Base-by-base conservation (phyloP, 1,140 invertebrate species). In the Kradibia gibbosae region DNA sequence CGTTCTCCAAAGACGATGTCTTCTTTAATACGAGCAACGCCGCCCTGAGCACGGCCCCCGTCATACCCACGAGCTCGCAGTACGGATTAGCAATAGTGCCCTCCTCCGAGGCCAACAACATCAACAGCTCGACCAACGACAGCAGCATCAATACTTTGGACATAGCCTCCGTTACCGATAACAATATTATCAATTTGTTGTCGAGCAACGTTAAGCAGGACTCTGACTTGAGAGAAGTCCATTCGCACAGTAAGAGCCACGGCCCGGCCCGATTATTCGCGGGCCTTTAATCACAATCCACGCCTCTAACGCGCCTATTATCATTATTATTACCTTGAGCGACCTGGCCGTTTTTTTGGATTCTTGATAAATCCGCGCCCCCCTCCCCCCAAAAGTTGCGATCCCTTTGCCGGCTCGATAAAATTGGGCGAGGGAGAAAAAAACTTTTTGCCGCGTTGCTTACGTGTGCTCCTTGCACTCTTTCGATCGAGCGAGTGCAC, bases 21-120 rank as follows among this genome's bases (percentile, higher is more conserved):
- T 96, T 95, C 89, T 96, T 95, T 89, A 95, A 95, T 88, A 93
- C 95, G 72, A 94, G 94, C 83, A 94, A 94, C 87, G 93, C 94
- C 28, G 93, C 95, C 79, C 92, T 96, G 88, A 93, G 94, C 84
- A 95, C 95, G 75, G 95, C 95, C 20, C 95, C 95, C 83, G 95
- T 96, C 67, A 96, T 96, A 88, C 95, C 95, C 62, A 96, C 95
- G 67, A 96, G 95, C 88, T 95, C 95, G 62, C 95, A 96, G 86
- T 96, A 96, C 88, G 95, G 95, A 39, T 92, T 96, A 71, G 95
- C 95, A 13, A 95, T 96, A 78, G 95, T 96, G 53, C 89, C 94
- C 86, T 89, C 93, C 89, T 80, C 82, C 10, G 92, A 93, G 91
- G 88, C 87, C 4, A 88, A 86, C 57, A 94, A 93, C 86, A 93